These are phyloP conservation scores for Apeltes quadracus DNA, from an alignment of 2,113 vertebrate species.

Conservation along the genomic window DNA sequence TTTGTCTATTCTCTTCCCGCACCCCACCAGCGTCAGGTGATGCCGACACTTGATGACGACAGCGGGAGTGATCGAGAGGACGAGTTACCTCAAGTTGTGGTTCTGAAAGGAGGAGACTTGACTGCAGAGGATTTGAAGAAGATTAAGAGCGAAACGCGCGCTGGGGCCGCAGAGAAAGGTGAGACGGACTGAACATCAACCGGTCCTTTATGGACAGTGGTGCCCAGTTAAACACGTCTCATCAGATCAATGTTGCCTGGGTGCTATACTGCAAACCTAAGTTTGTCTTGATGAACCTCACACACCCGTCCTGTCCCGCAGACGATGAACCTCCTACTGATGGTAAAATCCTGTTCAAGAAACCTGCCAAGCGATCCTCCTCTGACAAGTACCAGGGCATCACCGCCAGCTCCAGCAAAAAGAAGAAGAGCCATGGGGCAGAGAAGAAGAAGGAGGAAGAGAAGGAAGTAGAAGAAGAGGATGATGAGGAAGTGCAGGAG, in stretches of 20 bases:
- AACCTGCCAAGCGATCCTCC: constrained; percentile 89
- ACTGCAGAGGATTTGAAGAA: constrained; percentile 88
- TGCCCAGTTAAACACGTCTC: neutral
- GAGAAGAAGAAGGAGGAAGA: constrained; percentile 50
- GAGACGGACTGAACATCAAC: neutral
- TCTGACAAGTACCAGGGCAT: constrained; percentile 88
- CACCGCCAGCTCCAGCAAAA: constrained; percentile 92
- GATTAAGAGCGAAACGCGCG: constrained; percentile 78
- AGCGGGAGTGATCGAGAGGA: constrained; percentile 91
- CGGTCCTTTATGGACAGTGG: neutral
- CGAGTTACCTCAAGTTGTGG: constrained; percentile 92
- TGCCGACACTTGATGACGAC: constrained; percentile 83
- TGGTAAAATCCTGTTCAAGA: constrained; percentile 94
- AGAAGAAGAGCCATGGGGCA: constrained; percentile 74
- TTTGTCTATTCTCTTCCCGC: neutral
- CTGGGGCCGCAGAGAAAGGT: constrained; percentile 78
- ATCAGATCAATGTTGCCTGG: too few relatives aligned
- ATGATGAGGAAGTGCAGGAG: constrained; percentile 61
- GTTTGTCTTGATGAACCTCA: too few relatives aligned
- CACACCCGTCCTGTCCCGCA: constrained; percentile 51
- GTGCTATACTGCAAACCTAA: too few relatives aligned
- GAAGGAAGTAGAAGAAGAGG: constrained; percentile 64
- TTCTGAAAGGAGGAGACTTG: constrained; percentile 89
- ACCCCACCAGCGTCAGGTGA: constrained; percentile 82
- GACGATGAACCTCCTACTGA: constrained; percentile 84